Base-by-base conservation (phyloP, 2,888 invertebrate genomes). In the Rhamnusium bicolor region DNA sequence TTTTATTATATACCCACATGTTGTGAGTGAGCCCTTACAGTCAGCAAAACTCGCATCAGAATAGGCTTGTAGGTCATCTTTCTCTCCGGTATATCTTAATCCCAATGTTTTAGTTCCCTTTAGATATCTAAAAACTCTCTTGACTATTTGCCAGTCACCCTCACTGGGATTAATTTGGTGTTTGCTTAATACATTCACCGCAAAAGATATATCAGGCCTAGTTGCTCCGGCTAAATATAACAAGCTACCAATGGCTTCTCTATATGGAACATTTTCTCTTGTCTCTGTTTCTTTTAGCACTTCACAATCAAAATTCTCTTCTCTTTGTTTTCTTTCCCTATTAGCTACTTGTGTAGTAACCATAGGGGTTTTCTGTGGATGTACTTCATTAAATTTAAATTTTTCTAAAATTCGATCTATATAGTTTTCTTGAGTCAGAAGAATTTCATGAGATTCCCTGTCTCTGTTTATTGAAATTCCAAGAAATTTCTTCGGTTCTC, bases 221-320 rank as follows among this genome's bases (percentile, higher is more conserved):
- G 71, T 77, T 54, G 74, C 71, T 8, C 54, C 67, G 51, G 79
- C 74, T 16, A 80, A 29, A 72, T 80, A 82, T 51, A 80, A 40
- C 18, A 80, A 66, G 58, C 77, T 76, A 6, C 79, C 79, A 29
- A 81, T 74, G 0, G 80, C 79, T 72, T 82, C 78, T 54, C 79
- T 60, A 46, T 76, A 75, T 7, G 72, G 47, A 21, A 49, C 54
- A 16, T 47, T 16, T 58, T 58, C 58, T 1, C 56, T 21, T 21
- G 56, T 21, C 27, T 56, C 21, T n/a, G 21, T 12, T 56, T 56
- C 56, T 21, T 56, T 21, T 21, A 47, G 47, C 47, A 3, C 21
- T 21, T 56, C 21, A 53, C 7, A 1, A 18, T 53, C 53, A 18
- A 6, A 53, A 53, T 8, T 53, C 19, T 53, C 53, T 19, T 53